phyloP scores from a whole-genome alignment of 2,113 vertebrate species.

The Melanostigma gelatinosum region DNA sequence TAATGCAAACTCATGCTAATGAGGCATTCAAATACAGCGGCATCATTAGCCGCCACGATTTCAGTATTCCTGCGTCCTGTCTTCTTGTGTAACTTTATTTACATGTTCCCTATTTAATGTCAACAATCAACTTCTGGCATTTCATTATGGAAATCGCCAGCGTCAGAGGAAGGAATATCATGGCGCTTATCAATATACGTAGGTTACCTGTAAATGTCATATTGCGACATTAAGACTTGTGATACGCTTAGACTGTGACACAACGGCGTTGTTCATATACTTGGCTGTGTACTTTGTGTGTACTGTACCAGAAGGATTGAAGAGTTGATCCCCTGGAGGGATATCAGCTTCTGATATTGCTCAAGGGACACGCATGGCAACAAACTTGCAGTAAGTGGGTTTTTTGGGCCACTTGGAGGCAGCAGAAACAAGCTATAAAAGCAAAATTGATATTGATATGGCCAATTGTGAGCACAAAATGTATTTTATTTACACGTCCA shows the following conservation, averaged over 20 bases:
- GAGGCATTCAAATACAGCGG: slow-evolving; percentile 49
- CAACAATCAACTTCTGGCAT: slow-evolving; percentile 32
- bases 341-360: neutral
- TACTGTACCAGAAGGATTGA: neutral
- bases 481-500: neutral
- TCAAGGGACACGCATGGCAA: neutral
- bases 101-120: slow-evolving; percentile 31
- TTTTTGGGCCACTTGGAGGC: neutral
- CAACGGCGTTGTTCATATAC: neutral
- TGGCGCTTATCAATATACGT: slow-evolving; percentile 6
- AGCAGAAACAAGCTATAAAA: neutral
- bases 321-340: neutral
- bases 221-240: slow-evolving; percentile 37
- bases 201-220: slow-evolving; percentile 40
- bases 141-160: slow-evolving; percentile 45
- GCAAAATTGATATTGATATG: neutral
- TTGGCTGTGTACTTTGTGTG: neutral
- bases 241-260: neutral
- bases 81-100: slow-evolving; percentile 10
- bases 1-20: slow-evolving; percentile 58
- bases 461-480: neutral
- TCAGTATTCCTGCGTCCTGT: slow-evolving; percentile 22
- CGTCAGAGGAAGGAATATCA: slow-evolving; percentile 25
- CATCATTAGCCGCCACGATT: slow-evolving; percentile 47
- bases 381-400: neutral